phyloP scores from a whole-genome alignment of 2,888 invertebrate genomes.

The Troides oblongomaculatus region DNA sequence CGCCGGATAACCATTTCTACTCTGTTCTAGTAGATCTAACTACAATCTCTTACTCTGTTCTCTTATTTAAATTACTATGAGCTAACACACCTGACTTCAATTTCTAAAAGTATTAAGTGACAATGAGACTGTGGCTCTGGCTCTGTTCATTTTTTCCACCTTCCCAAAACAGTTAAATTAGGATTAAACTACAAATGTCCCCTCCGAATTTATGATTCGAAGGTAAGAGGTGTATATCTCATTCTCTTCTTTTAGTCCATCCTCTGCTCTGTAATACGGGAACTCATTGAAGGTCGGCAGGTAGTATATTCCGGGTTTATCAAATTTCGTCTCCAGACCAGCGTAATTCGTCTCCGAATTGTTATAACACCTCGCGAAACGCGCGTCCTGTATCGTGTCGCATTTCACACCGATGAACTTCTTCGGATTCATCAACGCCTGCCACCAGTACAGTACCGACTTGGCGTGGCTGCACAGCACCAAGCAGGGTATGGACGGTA shows the following conservation, averaged over 20 bases:
- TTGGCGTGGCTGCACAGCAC: slow-evolving; percentile 62
- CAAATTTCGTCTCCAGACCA: slow-evolving; percentile 59
- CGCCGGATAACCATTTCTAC: too few relatives aligned
- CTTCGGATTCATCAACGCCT: slow-evolving; percentile 64
- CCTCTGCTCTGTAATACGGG: slow-evolving; percentile 63
- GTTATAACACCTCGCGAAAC: slow-evolving; percentile 62
- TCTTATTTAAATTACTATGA: too few relatives aligned
- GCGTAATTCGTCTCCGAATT: slow-evolving; percentile 55
- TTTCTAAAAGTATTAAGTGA: too few relatives aligned
- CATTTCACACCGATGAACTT: slow-evolving; percentile 64
- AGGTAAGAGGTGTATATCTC: slow-evolving; percentile 57
- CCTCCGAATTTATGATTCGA: slow-evolving; percentile 54
- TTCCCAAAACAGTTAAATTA: slow-evolving; percentile 32
- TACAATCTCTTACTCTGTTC: too few relatives aligned
- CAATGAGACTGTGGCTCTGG: neutral
- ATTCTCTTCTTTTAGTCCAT: slow-evolving; percentile 59
- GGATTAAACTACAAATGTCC: slow-evolving; percentile 42
- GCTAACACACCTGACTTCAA: too few relatives aligned
- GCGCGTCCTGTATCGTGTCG: slow-evolving; percentile 60
- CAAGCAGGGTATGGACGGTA: slow-evolving; percentile 62
- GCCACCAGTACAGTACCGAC: slow-evolving; percentile 66
- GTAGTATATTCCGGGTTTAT: slow-evolving; percentile 61
- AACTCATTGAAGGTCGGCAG: slow-evolving; percentile 62
- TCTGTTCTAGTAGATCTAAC: too few relatives aligned
- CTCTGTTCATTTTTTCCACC: neutral